Percentiles rank a stretch among this genome's conserved stretches.
Conservation (phyloP, 1,140 invertebrate genomes). For the Rhopalosiphum maidis region DNA sequence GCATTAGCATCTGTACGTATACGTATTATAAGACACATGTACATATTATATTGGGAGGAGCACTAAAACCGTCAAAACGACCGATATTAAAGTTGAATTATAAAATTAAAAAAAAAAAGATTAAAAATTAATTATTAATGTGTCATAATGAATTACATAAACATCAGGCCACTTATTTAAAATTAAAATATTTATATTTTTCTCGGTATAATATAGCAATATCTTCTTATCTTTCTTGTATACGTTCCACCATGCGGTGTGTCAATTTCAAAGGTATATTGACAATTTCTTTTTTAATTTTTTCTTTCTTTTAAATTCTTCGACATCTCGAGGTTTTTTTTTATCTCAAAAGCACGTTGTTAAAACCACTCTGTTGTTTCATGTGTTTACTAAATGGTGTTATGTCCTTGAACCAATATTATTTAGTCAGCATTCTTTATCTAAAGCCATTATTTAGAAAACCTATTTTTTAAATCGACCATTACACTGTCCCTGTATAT, state of each 20-base stretch:
- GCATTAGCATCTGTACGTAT: not conserved
- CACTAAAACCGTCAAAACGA: not conserved
- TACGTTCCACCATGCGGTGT: too few relatives aligned
- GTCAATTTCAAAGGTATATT: too few relatives aligned
- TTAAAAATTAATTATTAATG: not conserved
- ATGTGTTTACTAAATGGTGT: not conserved
- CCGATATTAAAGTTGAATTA: not conserved
- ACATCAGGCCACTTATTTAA: not conserved
- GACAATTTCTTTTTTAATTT: too few relatives aligned
- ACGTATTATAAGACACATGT: not conserved
- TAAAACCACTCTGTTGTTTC: not conserved
- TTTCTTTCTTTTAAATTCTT: not conserved
- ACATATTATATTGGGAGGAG: not conserved
- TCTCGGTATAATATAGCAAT: not conserved
- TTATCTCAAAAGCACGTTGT: not conserved
- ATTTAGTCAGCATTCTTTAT: not conserved
- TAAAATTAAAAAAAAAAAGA: not conserved
- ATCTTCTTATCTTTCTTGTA: not conserved
- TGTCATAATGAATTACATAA: not conserved
- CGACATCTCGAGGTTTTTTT: not conserved
- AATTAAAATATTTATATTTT: not conserved
- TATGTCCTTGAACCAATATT: not conserved
- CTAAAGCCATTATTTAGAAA: not conserved
- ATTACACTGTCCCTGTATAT: not conserved
- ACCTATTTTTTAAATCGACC: not conserved